phyloP scores from a whole-genome alignment of 2,888 invertebrate genomes.

The Dolomedes plantarius region DNA sequence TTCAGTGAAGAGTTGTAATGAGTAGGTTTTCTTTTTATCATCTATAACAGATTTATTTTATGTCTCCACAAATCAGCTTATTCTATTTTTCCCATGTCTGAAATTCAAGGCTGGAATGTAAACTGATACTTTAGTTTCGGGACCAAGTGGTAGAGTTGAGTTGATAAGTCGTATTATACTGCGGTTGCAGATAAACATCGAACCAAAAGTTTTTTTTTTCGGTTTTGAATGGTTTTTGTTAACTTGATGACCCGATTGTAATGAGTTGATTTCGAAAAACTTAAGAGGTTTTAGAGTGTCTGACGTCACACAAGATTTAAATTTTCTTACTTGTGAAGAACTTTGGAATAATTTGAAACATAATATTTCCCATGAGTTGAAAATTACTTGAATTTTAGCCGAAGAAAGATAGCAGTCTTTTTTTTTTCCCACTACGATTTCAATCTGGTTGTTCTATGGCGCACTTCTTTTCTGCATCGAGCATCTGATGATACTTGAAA shows the following conservation, averaged over 20 bases:
- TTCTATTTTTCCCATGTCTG: background rate
- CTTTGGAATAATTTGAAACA: background rate
- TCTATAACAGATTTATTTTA: too few species aligned
- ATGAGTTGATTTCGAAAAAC: background rate
- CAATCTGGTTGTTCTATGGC: too few species aligned
- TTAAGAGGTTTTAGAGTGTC: background rate
- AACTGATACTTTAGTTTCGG: background rate
- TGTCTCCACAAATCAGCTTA: too few species aligned
- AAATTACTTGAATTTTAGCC: too few species aligned
- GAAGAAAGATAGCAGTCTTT: too few species aligned
- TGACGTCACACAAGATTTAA: background rate
- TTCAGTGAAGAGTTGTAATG: background rate
- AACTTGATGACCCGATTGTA: background rate
- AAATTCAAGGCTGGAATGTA: background rate
- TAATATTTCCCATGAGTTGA: too few species aligned
- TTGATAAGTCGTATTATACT: background rate
- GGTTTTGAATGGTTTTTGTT: background rate
- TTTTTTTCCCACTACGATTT: too few species aligned
- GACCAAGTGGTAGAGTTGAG: background rate
- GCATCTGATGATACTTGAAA: too few species aligned
- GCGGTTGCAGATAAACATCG: background rate
- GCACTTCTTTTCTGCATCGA: too few species aligned
- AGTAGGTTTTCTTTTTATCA: background rate
- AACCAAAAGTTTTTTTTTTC: background rate
- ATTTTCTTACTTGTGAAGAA: background rate